Evolutionary conservation across 1,140 invertebrate species (phyloP).

Genomic region (Pseudomyrmex dendroicus): DNA sequence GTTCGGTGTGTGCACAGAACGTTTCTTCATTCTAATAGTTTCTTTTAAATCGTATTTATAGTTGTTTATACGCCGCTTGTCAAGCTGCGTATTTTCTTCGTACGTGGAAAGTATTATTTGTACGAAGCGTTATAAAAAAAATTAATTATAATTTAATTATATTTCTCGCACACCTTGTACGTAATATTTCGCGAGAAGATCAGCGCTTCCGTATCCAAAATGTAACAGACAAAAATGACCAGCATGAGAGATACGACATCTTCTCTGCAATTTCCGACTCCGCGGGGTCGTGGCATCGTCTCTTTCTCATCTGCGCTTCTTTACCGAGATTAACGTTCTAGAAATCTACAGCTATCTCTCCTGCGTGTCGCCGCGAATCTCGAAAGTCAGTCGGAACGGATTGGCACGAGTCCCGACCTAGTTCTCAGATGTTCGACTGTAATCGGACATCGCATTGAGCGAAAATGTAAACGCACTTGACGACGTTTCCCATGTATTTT

Average conservation of each 20-base stretch:
- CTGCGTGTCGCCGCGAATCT: constrained; percentile 62
- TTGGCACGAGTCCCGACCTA: constrained; percentile 66
- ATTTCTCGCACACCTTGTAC: not conserved
- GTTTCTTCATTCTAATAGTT: no score
- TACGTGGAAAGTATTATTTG: not conserved
- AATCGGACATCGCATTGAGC: constrained; percentile 50
- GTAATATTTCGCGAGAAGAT: not conserved
- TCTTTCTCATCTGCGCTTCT: constrained; percentile 49
- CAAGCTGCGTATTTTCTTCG: not conserved
- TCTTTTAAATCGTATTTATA: no score
- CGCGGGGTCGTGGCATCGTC: not conserved
- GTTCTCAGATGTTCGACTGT: constrained; percentile 56
- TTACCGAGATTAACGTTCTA: constrained; percentile 62
- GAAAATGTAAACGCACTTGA: constrained; percentile 11
- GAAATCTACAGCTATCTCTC: constrained; percentile 73
- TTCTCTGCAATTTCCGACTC: constrained; percentile 56
- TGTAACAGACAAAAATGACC: not conserved
- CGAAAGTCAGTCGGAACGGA: constrained; percentile 66
- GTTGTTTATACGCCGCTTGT: not conserved
- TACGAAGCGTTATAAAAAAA: no score
- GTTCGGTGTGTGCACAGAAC: no score
- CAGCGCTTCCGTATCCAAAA: not conserved
- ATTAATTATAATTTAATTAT: not conserved
- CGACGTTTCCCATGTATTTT: not conserved
- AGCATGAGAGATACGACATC: not conserved